A percentile compares a stretch with the other conserved stretches of the same genome.
phyloP scores from a whole-genome alignment of 2,888 invertebrate genomes.

The Tolmerus cingulatus region DNA sequence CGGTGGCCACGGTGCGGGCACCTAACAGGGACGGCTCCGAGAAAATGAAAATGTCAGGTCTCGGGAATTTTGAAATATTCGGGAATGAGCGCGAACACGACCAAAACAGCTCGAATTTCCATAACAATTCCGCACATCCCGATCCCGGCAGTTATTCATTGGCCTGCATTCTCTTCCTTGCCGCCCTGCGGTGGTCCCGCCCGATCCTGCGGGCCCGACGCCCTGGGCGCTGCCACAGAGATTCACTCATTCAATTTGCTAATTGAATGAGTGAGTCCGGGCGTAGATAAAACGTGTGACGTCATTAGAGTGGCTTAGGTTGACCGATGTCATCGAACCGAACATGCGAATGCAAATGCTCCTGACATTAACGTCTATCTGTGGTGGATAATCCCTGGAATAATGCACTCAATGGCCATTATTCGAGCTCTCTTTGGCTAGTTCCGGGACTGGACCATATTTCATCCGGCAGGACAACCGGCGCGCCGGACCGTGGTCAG shows the following conservation, averaged over 20 bases:
- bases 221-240: conserved; percentile 1
- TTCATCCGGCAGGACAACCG: neutral
- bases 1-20: neutral
- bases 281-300: conserved; percentile 16
- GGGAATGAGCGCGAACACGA: neutral
- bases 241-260: conserved; percentile 28
- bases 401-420: conserved; percentile 19
- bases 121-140: neutral
- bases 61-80: neutral
- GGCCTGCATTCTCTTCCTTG: neutral
- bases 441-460: neutral
- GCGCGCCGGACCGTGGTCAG: neutral
- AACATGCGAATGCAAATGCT: conserved; percentile 43
- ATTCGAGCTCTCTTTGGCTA: neutral
- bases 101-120: conserved; percentile 5
- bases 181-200: neutral
- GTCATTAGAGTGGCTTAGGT: conserved; percentile 44
- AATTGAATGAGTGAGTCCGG: conserved; percentile 28
- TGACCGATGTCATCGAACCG: conserved; percentile 36
- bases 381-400: conserved; percentile 19
- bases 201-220: neutral
- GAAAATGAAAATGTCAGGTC: neutral
- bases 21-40: neutral
- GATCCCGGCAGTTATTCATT: neutral
- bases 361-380: conserved; percentile 31